Evolutionary conservation across 1,140 invertebrate genomes (phyloP).

Genomic region (Brachystomella parvula): DNA sequence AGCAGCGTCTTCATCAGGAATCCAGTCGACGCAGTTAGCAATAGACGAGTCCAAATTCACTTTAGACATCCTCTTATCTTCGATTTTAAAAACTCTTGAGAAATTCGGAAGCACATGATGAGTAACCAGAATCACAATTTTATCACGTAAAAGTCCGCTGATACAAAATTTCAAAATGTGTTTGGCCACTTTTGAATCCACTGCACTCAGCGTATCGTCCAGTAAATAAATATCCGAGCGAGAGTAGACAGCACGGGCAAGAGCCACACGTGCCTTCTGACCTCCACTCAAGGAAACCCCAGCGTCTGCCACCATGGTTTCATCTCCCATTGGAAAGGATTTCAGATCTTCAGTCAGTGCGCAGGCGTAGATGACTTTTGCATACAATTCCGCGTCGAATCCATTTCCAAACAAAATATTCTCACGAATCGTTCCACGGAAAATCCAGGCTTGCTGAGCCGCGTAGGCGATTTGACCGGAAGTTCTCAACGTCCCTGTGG

Average conservation of each 20-base stretch:
- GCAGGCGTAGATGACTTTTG: slow-evolving; percentile 13
- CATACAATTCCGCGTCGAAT: slow-evolving; percentile 9
- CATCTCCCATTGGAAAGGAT: slow-evolving; percentile 8
- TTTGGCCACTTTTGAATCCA: slow-evolving; percentile 3
- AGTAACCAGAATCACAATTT: slow-evolving; percentile 43
- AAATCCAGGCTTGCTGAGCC: slow-evolving; percentile 17
- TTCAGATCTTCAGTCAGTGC: slow-evolving; percentile 2
- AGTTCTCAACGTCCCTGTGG: background rate
- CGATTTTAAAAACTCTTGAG: background rate
- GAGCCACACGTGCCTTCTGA: slow-evolving; percentile 19
- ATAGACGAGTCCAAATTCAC: background rate
- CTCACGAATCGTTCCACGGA: slow-evolving; percentile 14
- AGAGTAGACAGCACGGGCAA: slow-evolving; percentile 3
- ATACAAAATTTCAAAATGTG: slow-evolving; percentile 33
- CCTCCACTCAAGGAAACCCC: slow-evolving; percentile 4
- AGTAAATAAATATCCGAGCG: slow-evolving; percentile 13
- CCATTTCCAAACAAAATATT: slow-evolving; percentile 18
- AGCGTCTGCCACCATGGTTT: slow-evolving; percentile 1
- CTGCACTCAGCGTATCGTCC: slow-evolving; percentile 10
- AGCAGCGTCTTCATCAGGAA: background rate
- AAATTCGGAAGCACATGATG: slow-evolving; percentile 40
- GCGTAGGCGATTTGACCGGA: background rate
- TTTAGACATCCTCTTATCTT: background rate
- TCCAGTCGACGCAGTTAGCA: background rate
- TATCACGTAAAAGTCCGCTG: slow-evolving; percentile 38